Conservation (phyloP, 2,888 invertebrate species). For the Colletes collaris region DNA sequence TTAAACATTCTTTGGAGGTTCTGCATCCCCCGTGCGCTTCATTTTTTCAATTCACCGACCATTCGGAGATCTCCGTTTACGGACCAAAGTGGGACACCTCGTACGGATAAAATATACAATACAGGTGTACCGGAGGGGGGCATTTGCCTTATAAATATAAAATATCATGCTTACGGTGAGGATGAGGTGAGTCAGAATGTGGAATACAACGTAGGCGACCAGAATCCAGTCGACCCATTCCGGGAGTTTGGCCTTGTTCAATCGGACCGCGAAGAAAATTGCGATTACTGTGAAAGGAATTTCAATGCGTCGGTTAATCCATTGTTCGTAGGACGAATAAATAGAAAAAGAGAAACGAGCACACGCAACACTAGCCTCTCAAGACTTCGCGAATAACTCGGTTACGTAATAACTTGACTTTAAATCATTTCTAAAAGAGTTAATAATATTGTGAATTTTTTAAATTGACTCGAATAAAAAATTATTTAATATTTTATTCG, state of each 20-base stretch:
- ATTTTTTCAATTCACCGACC: background rate
- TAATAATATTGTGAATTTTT: no score
- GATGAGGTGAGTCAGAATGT: constrained; percentile 93
- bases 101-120: constrained; percentile 1
- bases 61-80: constrained; percentile 9
- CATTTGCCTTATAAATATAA: constrained; percentile 19
- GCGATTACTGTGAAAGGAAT: constrained; percentile 90
- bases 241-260: constrained; percentile 93
- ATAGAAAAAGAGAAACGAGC: constrained; percentile 3
- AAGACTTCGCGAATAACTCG: no score
- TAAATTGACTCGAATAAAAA: no score
- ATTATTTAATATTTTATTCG: no score
- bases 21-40: background rate
- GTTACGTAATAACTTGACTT: no score
- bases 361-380: background rate
- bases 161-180: constrained; percentile 88
- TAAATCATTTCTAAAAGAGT: no score
- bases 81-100: constrained; percentile 1
- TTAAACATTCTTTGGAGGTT: no score
- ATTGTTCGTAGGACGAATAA: constrained; percentile 15
- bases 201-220: constrained; percentile 94
- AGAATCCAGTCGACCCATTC: constrained; percentile 94
- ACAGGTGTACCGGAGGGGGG: background rate
- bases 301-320: constrained; percentile 44
- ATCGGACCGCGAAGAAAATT: constrained; percentile 95